phyloP scores from a whole-genome alignment of 1,140 invertebrate genomes.

The Sycobia sp. region DNA sequence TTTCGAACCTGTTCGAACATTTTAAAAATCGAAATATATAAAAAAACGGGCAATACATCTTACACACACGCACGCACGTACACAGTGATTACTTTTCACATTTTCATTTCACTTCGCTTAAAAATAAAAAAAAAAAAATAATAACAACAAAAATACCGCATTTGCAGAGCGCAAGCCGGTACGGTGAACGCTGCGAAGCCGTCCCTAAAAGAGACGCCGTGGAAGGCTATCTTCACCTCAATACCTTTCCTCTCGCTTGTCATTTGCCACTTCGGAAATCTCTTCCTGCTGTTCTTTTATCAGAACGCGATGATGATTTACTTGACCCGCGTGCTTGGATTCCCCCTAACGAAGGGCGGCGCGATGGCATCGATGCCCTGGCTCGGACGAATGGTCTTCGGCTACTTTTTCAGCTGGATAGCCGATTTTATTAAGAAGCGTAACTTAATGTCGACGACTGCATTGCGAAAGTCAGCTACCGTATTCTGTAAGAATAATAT shows the following conservation, averaged over 20 bases:
- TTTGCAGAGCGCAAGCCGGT: constrained; percentile 43
- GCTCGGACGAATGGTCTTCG: constrained; percentile 67
- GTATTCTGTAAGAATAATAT: constrained; percentile 66
- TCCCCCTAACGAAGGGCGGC: constrained; percentile 74
- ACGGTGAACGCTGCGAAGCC: constrained; percentile 38
- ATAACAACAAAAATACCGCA: too few relatives aligned
- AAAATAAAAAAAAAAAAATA: too few relatives aligned
- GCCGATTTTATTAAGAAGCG: constrained; percentile 67
- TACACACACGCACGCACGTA: too few relatives aligned
- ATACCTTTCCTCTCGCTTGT: constrained; percentile 71
- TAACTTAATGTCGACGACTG: constrained; percentile 63
- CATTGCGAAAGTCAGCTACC: constrained; percentile 71
- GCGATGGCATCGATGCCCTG: constrained; percentile 69
- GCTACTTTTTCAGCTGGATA: constrained; percentile 69
- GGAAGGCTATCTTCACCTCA: constrained; percentile 64
- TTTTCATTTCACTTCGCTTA: too few relatives aligned
- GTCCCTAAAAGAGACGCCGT: constrained; percentile 41
- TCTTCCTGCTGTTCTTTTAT: constrained; percentile 78
- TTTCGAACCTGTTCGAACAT: too few relatives aligned
- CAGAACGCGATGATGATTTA: constrained; percentile 82
- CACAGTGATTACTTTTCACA: too few relatives aligned
- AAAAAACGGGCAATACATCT: too few relatives aligned
- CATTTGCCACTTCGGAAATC: constrained; percentile 71
- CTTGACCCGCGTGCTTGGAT: constrained; percentile 70
- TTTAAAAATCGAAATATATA: too few relatives aligned